Evolutionary conservation across 2,113 vertebrate genomes (phyloP).

Genomic region (Saiga tatarica): DNA sequence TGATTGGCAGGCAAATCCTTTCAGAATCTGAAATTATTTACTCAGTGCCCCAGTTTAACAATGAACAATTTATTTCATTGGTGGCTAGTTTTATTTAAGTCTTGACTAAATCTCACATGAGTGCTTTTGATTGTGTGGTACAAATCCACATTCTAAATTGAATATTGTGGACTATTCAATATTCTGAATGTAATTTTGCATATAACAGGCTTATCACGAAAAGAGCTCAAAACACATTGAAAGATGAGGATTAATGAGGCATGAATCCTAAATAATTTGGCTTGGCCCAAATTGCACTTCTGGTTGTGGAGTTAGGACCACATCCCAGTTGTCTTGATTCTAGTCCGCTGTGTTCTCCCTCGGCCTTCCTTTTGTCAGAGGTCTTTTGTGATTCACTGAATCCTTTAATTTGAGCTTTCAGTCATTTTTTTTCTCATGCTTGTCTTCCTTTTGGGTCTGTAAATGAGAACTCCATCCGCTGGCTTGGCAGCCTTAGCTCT

Average conservation of each 20-base stretch:
- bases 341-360: background rate
- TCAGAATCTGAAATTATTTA: background rate
- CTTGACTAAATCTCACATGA: background rate
- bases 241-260: background rate
- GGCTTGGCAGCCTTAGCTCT: background rate
- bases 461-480: background rate
- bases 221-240: background rate
- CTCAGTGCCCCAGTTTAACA: background rate
- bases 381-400: background rate
- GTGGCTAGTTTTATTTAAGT: background rate
- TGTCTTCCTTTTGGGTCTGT: background rate
- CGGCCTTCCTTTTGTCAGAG: background rate
- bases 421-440: background rate
- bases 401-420: background rate
- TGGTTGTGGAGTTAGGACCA: background rate
- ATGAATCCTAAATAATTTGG: background rate
- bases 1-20: background rate
- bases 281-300: background rate
- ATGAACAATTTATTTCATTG: background rate
- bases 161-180: background rate
- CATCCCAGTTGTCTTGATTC: background rate
- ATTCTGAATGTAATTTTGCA: constrained; percentile 27
- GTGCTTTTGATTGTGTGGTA: background rate
- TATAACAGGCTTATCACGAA: background rate
- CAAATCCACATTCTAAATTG: background rate